A percentile compares a stretch with the other conserved stretches of the same genome.
Conservation (phyloP, 2,888 invertebrate species). For the Acrobasis consociella region DNA sequence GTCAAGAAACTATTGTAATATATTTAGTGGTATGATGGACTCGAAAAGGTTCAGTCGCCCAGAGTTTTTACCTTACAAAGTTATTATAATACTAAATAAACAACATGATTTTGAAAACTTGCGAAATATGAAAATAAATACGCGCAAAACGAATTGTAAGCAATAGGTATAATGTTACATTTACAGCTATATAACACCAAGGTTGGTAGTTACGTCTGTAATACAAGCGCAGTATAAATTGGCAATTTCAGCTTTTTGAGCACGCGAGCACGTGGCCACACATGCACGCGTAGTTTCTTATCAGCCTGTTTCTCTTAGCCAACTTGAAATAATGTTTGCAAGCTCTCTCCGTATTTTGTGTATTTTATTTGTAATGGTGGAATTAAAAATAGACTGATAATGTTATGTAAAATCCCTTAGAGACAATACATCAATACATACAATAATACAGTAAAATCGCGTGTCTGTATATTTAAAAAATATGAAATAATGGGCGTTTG, state of each 20-base stretch:
- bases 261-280: slow-evolving; percentile 20
- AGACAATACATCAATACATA: no score
- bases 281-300: slow-evolving; percentile 16
- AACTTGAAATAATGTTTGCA: slow-evolving; percentile 3
- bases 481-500: no score
- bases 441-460: no score
- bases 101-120: neutral
- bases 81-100: no score
- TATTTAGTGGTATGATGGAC: no score
- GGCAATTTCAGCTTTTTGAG: slow-evolving; percentile 18
- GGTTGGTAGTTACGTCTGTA: slow-evolving; percentile 7
- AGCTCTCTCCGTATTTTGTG: neutral
- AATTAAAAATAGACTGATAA: neutral
- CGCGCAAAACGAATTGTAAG: neutral
- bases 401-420: no score
- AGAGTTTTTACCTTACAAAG: no score
- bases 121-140: neutral
- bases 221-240: slow-evolving; percentile 21
- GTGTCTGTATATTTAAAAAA: no score
- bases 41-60: no score
- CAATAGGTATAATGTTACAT: slow-evolving; percentile 12
- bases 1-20: no score
- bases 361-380: neutral
- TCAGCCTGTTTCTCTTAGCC: slow-evolving; percentile 9
- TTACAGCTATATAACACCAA: slow-evolving; percentile 17